Conservation (phyloP, 2,797 vertebrate genomes). For the Scomberomorus guttatus region DNA sequence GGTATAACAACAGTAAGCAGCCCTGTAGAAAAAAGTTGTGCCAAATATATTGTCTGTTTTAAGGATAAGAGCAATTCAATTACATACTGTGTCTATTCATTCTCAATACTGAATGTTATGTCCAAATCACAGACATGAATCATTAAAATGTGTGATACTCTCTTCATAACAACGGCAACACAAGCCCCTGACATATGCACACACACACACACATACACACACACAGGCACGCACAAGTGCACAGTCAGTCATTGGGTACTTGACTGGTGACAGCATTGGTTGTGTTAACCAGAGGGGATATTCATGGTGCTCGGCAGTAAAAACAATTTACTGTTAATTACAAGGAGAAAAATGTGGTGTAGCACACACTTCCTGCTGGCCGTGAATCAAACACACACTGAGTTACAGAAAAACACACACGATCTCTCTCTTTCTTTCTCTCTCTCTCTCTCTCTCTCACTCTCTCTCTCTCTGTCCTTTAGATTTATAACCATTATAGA, state of each 20-base stretch:
- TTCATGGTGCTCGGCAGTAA: conserved; percentile 95
- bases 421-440: conserved; percentile 14
- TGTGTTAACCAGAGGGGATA: conserved; percentile 90
- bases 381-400: conserved; percentile 89
- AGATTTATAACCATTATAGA: conserved; percentile 98
- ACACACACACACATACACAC: conserved; percentile 78
- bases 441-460: conserved; percentile 7
- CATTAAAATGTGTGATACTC: not conserved
- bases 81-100: not conserved
- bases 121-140: conserved; percentile 10
- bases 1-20: not conserved
- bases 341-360: conserved; percentile 96
- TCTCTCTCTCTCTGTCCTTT: conserved; percentile 69
- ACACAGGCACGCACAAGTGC: conserved; percentile 60
- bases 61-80: not conserved
- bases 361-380: conserved; percentile 92
- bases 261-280: conserved; percentile 91
- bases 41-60: not conserved
- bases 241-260: conserved; percentile 86
- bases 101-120: not conserved
- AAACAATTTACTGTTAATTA: conserved; percentile 99
- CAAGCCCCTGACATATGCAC: conserved; percentile 67
- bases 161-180: conserved; percentile 59
- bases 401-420: conserved; percentile 51
- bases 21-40: not conserved